Evolutionary conservation across 2,888 invertebrate genomes (phyloP).

Genomic region (Sialis fuliginosa): DNA sequence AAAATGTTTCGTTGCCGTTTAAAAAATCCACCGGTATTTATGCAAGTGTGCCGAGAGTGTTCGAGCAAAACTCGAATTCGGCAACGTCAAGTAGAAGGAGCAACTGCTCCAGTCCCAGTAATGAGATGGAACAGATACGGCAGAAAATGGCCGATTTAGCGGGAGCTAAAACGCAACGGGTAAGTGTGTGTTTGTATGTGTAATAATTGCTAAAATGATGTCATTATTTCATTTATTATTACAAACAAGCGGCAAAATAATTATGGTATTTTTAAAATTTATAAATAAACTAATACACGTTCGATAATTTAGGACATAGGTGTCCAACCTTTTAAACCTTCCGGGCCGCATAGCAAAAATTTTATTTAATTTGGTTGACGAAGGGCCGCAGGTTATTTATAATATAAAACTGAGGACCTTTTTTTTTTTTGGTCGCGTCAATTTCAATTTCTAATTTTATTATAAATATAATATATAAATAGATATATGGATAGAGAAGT

Average conservation of each 20-base stretch:
- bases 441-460: too few species aligned
- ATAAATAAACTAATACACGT: neutral
- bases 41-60: neutral
- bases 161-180: neutral
- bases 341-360: too few species aligned
- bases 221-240: neutral
- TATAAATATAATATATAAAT: too few species aligned
- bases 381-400: too few species aligned
- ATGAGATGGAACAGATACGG: conserved; percentile 4
- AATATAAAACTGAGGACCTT: too few species aligned
- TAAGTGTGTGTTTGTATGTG: neutral
- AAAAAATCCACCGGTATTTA: conserved; percentile 2
- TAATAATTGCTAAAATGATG: neutral
- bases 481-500: too few species aligned
- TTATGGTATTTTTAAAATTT: neutral
- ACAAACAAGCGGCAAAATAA: neutral
- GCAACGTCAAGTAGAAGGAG: neutral
- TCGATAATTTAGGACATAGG: too few species aligned
- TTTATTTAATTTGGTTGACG: too few species aligned
- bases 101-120: conserved; percentile 2
- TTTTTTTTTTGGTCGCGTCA: too few species aligned
- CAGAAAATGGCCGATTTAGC: conserved; percentile 4
- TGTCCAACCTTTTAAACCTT: too few species aligned
- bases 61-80: neutral
- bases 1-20: neutral